Conservation (phyloP, 2,113 vertebrate species). For the Onychostoma macrolepis region DNA sequence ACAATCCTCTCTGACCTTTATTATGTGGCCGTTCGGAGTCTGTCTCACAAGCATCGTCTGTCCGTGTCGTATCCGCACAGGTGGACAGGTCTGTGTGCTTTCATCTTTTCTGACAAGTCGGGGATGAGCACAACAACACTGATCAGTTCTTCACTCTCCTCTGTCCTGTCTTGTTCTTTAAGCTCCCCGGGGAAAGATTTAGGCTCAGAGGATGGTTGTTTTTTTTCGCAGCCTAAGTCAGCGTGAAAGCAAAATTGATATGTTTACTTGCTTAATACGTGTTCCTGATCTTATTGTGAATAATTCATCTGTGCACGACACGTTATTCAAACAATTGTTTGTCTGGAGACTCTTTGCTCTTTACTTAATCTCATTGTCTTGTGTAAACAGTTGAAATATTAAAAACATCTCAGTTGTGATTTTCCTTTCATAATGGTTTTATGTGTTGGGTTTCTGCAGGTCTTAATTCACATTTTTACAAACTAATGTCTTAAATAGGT, state of each 20-base stretch:
- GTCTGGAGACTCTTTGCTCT: background rate
- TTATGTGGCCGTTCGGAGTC: conserved; percentile 32
- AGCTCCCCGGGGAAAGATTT: background rate
- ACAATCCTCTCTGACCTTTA: conserved; percentile 1
- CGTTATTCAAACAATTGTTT: background rate
- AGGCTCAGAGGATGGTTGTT: background rate
- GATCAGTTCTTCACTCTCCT: background rate
- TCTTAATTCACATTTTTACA: too few relatives aligned
- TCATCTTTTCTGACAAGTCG: background rate
- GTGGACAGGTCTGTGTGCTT: background rate
- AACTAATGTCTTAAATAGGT: too few relatives aligned
- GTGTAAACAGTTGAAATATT: background rate
- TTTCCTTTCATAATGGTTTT: background rate
- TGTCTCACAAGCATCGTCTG: background rate
- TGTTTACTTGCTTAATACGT: background rate
- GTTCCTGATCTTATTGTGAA: background rate
- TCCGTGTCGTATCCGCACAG: background rate
- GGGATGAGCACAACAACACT: background rate
- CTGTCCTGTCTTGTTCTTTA: background rate
- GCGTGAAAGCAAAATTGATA: background rate
- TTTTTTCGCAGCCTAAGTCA: background rate
- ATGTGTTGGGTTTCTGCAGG: background rate
- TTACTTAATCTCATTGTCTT: background rate
- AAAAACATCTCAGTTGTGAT: background rate
- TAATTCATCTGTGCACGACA: background rate